phyloP scores from a whole-genome alignment of 1,140 invertebrate species.

The Pseudachorutes palmiensis region DNA sequence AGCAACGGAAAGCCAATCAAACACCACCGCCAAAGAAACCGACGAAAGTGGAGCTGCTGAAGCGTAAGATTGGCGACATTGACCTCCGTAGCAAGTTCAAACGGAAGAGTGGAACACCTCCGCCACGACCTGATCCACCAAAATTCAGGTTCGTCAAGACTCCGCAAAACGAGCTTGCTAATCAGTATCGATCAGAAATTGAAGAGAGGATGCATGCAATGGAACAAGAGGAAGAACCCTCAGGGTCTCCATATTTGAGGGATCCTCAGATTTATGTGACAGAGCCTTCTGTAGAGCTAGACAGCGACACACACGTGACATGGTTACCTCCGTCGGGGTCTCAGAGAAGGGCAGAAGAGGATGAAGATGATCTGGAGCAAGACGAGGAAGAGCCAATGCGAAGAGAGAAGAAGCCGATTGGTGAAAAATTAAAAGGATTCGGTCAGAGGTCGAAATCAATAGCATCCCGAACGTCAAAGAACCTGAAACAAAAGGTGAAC shows the following conservation, averaged over 20 bases:
- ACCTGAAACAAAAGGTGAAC: conserved; percentile 21
- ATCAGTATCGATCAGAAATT: too few species aligned
- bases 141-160: conserved; percentile 4
- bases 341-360: not conserved
- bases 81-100: conserved; percentile 29
- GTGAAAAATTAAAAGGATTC: conserved; percentile 23
- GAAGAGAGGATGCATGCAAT: conserved; percentile 12
- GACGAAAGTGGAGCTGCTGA: conserved; percentile 7
- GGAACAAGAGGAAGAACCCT: conserved; percentile 6
- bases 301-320: conserved; percentile 7
- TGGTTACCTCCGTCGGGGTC: not conserved
- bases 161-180: conserved; percentile 15
- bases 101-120: conserved; percentile 27
- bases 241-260: too few species aligned
- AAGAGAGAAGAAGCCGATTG: conserved; percentile 14
- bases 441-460: conserved; percentile 23
- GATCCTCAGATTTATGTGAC: conserved; percentile 32
- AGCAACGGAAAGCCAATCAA: not conserved
- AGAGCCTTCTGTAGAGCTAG: conserved; percentile 27
- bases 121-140: conserved; percentile 24
- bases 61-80: conserved; percentile 21
- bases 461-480: conserved; percentile 24
- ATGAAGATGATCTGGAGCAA: not conserved
- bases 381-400: not conserved
- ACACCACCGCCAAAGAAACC: conserved; percentile 1